A percentile compares a stretch with the other conserved stretches of the same genome.
Evolutionary conservation across 2,888 invertebrate species (phyloP).

Genomic region (Lithophane leautieri): DNA sequence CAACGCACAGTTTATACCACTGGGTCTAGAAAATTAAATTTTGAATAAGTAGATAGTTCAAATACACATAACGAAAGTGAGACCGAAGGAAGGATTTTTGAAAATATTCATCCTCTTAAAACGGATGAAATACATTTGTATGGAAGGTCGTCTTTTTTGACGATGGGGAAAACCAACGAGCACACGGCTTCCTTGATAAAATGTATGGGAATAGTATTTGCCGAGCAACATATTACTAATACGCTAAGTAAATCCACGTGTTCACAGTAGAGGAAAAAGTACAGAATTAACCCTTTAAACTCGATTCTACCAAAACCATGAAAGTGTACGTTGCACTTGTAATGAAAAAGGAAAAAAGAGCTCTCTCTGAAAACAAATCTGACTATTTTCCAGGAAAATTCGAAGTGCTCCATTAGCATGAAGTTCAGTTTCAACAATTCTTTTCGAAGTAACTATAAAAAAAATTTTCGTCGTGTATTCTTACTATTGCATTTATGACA

Average conservation of each 20-base stretch:
- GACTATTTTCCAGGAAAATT: background rate
- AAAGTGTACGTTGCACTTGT: background rate
- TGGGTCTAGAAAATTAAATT: background rate
- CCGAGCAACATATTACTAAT: background rate
- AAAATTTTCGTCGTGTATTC: background rate
- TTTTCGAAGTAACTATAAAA: no score
- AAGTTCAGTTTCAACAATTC: background rate
- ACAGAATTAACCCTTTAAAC: background rate
- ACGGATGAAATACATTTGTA: background rate
- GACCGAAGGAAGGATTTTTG: background rate
- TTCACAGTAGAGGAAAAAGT: background rate
- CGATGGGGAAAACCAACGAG: background rate
- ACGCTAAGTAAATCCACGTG: no score
- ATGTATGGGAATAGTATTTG: background rate
- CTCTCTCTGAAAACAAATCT: background rate
- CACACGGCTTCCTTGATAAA: no score
- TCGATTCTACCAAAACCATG: background rate
- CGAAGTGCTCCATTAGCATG: background rate
- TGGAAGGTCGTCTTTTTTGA: background rate
- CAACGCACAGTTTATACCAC: background rate
- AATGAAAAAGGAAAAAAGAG: background rate
- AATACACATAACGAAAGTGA: no score
- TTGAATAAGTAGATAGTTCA: no score
- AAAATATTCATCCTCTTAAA: background rate
- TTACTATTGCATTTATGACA: slow-evolving; percentile 5